Conservation (phyloP, 2,888 invertebrate genomes). For the Hipparchia sbordonii region DNA sequence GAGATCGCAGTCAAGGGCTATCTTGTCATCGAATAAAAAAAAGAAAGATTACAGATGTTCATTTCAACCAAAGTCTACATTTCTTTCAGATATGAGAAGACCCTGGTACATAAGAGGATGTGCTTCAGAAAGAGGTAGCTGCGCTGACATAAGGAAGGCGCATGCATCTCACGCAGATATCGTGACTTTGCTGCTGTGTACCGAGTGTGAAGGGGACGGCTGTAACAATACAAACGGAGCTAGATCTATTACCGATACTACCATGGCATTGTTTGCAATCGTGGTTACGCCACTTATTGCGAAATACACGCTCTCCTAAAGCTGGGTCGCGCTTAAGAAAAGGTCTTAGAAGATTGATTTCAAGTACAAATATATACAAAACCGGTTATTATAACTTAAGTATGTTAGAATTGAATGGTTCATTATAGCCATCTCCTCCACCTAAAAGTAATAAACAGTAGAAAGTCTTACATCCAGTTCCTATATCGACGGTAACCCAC, state of each 20-base stretch:
- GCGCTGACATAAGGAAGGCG: conserved; percentile 57
- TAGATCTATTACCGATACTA: conserved; percentile 51
- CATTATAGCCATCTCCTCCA: neutral
- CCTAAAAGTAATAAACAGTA: too few species aligned
- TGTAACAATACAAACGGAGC: conserved; percentile 62
- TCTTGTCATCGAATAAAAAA: too few species aligned
- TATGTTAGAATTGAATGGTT: neutral
- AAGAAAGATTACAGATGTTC: too few species aligned
- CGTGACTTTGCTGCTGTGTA: conserved; percentile 55
- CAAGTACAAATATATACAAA: neutral
- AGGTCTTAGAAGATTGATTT: conserved; percentile 3
- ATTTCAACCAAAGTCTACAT: neutral
- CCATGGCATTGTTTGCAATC: conserved; percentile 54
- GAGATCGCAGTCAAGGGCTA: too few species aligned
- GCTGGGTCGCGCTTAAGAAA: neutral
- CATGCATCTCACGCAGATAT: conserved; percentile 48
- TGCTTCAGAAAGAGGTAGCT: conserved; percentile 62
- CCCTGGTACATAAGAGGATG: conserved; percentile 66
- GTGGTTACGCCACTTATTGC: conserved; percentile 57
- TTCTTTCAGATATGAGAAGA: conserved; percentile 53
- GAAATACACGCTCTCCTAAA: conserved; percentile 57
- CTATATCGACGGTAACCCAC: too few species aligned
- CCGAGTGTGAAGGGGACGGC: conserved; percentile 62
- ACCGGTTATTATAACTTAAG: neutral
- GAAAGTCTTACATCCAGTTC: too few species aligned